A percentile compares a stretch with the other conserved stretches of the same genome.
Evolutionary conservation across 1,140 invertebrate species (phyloP).

Genomic region (Hyphantria cunea): DNA sequence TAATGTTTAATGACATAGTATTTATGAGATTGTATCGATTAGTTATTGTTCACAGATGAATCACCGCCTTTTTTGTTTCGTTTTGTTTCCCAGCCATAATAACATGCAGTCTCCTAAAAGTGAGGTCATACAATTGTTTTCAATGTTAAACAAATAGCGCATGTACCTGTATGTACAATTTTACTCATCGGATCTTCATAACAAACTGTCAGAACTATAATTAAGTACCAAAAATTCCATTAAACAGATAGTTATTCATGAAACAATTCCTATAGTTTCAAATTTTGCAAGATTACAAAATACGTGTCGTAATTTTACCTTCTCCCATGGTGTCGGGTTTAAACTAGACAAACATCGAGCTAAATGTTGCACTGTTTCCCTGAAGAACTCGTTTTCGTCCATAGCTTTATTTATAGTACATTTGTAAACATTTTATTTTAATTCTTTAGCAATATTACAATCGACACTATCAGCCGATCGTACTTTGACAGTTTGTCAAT

Average conservation of each 20-base stretch:
- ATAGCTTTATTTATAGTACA: conserved; percentile 75
- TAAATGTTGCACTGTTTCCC: conserved; percentile 93
- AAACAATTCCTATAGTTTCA: conserved; percentile 17
- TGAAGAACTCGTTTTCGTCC: conserved; percentile 91
- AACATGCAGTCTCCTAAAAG: not conserved
- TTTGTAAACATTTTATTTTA: conserved; percentile 51
- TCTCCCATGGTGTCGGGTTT: conserved; percentile 93
- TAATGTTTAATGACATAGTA: not conserved
- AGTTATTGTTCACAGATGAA: conserved; percentile 1
- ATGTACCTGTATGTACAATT: conserved; percentile 2
- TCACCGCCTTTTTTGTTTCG: conserved; percentile 2
- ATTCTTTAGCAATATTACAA: conserved; percentile 40
- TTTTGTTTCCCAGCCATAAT: too few relatives aligned
- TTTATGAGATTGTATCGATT: too few relatives aligned
- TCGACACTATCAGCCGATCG: conserved; percentile 33
- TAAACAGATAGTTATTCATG: conserved; percentile 1
- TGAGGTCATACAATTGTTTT: conserved; percentile 18
- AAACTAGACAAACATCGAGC: conserved; percentile 93
- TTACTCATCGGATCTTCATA: not conserved
- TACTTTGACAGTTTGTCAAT: conserved; percentile 43
- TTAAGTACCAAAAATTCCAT: not conserved
- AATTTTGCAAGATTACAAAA: conserved; percentile 53
- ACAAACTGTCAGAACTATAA: too few relatives aligned
- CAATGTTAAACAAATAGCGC: conserved; percentile 4
- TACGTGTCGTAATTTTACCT: conserved; percentile 71